Percentiles rank a stretch among this genome's conserved stretches.
Evolutionary conservation across 2,888 invertebrate species (phyloP).

Genomic region (Girardia tigrina): DNA sequence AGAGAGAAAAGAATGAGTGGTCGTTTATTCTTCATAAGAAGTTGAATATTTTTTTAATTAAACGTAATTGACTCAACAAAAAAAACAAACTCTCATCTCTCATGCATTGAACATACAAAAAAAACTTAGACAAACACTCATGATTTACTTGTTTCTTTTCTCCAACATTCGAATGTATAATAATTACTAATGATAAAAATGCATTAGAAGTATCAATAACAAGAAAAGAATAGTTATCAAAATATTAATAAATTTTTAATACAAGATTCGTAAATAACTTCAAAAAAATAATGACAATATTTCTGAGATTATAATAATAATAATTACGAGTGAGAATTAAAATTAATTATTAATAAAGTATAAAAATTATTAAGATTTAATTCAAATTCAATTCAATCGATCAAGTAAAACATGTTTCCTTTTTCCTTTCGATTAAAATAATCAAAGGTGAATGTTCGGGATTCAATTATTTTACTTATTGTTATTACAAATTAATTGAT

Average conservation of each 20-base stretch:
- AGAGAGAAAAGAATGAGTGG: constrained; percentile 12
- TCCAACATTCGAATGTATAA: too few species aligned
- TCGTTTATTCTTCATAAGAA: constrained; percentile 20
- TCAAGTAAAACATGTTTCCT: too few species aligned
- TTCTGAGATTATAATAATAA: not conserved
- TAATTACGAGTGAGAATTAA: not conserved
- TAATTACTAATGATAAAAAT: too few species aligned
- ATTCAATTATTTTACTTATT: too few species aligned
- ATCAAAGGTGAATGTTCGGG: too few species aligned
- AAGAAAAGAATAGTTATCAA: too few species aligned
- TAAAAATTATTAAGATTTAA: not conserved
- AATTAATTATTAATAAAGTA: not conserved
- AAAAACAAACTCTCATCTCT: constrained; percentile 7
- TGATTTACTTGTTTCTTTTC: not conserved
- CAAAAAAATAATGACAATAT: not conserved
- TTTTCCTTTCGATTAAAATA: too few species aligned
- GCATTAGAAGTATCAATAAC: too few species aligned
- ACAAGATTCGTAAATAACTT: too few species aligned
- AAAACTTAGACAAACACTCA: constrained; percentile 13
- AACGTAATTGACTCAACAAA: constrained; percentile 19
- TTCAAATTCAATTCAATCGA: too few species aligned
- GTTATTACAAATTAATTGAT: too few species aligned
- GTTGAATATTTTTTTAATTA: constrained; percentile 23
- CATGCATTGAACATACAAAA: constrained; percentile 12
- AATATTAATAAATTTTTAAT: too few species aligned